These are phyloP conservation scores for Noctilio leporinus DNA, from an alignment of 2,113 vertebrate genomes.

Conservation along the genomic window DNA sequence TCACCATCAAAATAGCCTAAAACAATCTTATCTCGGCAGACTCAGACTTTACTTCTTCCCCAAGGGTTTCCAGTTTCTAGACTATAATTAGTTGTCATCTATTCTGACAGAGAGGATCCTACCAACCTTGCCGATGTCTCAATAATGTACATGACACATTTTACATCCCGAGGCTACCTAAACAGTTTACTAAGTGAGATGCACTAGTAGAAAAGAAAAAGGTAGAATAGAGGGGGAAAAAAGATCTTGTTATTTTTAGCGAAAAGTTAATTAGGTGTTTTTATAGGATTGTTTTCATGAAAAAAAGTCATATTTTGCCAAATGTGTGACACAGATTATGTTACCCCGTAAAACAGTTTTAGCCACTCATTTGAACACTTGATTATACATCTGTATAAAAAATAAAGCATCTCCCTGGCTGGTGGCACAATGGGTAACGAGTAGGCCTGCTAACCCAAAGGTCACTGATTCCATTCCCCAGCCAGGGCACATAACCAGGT, in stretches of 20 bases:
- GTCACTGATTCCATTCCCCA: too few relatives aligned
- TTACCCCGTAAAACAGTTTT: conserved; percentile 3
- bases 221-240: background rate
- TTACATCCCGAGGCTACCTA: conserved; percentile 68
- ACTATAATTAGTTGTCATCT: conserved; percentile 78
- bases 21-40: conserved; percentile 70
- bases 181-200: conserved; percentile 70
- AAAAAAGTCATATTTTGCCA: conserved; percentile 22
- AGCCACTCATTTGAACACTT: background rate
- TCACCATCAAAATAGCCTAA: conserved; percentile 74
- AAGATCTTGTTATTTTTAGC: conserved; percentile 37
- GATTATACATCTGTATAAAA: background rate
- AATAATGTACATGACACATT: conserved; percentile 72
- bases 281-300: background rate
- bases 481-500: too few relatives aligned
- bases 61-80: conserved; percentile 61
- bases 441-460: too few relatives aligned
- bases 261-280: conserved; percentile 55
- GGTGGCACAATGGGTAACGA: too few relatives aligned
- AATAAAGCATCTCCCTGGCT: background rate
- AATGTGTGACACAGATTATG: background rate
- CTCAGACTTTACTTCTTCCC: conserved; percentile 65
- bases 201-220: conserved; percentile 23
- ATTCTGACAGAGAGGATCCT: conserved; percentile 67
- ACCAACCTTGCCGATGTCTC: conserved; percentile 61